A percentile compares a stretch with the other conserved stretches of the same genome.
Evolutionary conservation across 2,888 invertebrate species (phyloP).

Genomic region (Antheraea yamamai): DNA sequence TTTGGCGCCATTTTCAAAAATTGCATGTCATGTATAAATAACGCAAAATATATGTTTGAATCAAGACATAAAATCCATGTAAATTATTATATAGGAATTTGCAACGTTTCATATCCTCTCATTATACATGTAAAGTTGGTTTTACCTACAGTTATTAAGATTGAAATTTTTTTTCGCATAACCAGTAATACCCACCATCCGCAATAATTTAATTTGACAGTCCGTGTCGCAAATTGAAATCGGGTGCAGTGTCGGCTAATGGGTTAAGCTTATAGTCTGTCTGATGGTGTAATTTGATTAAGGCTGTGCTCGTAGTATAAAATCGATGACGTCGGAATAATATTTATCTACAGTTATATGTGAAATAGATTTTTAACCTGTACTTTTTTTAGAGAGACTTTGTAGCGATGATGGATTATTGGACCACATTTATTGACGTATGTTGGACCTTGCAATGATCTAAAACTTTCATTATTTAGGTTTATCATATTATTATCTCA

Average conservation of each 20-base stretch:
- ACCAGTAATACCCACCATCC: constrained; percentile 41
- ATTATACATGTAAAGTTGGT: too few relatives aligned
- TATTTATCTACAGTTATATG: not conserved
- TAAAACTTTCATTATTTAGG: too few relatives aligned
- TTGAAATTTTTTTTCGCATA: constrained; percentile 17
- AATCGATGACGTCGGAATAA: constrained; percentile 32
- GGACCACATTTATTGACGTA: too few relatives aligned
- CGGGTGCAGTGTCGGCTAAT: constrained; percentile 46
- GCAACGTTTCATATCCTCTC: too few relatives aligned
- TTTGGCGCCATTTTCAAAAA: too few relatives aligned
- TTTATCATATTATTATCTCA: too few relatives aligned
- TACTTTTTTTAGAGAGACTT: not conserved
- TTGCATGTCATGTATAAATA: too few relatives aligned
- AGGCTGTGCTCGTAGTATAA: constrained; percentile 40
- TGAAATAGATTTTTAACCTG: not conserved
- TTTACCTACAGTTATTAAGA: not conserved
- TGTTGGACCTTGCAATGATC: too few relatives aligned
- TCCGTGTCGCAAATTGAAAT: constrained; percentile 58
- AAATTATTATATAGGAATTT: too few relatives aligned
- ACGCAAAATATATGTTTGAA: too few relatives aligned
- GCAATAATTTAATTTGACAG: constrained; percentile 56
- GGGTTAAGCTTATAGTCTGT: constrained; percentile 49
- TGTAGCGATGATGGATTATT: too few relatives aligned
- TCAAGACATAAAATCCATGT: too few relatives aligned
- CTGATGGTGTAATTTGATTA: constrained; percentile 55